Conservation (phyloP, 2,113 vertebrate species). For the Campylomormyrus numenius region DNA sequence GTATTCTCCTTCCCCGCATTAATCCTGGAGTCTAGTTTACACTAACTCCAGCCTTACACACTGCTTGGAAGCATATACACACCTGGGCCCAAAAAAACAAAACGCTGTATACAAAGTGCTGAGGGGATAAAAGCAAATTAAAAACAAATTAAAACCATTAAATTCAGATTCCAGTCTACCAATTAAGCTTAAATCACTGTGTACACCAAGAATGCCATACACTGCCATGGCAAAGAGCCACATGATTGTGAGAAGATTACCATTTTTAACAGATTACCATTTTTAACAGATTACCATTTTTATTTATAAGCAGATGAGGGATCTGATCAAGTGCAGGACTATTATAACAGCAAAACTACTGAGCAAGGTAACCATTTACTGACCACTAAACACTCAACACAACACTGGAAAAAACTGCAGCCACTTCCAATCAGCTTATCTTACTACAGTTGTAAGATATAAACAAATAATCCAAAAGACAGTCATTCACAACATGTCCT, state of each 20-base stretch:
- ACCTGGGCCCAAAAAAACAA: neutral
- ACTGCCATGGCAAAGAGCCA: neutral
- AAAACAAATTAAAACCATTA: slow-evolving; percentile 7
- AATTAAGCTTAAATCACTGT: slow-evolving; percentile 16
- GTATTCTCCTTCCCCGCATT: neutral
- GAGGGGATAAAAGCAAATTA: slow-evolving; percentile 21
- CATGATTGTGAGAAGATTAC: neutral
- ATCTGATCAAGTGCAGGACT: neutral
- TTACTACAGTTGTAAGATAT: neutral
- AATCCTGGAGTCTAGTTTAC: neutral
- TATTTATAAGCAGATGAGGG: neutral
- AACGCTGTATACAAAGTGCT: slow-evolving; percentile 41
- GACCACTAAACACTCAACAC: slow-evolving; percentile 14
- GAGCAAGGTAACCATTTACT: slow-evolving; percentile 24
- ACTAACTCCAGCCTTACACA: neutral
- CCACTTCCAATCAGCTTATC: neutral
- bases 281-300: neutral
- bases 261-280: neutral
- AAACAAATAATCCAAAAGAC: neutral
- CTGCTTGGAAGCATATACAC: neutral
- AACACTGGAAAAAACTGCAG: slow-evolving; percentile 6
- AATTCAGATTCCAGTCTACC: slow-evolving; percentile 12
- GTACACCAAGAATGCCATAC: slow-evolving; percentile 17
- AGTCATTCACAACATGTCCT: slow-evolving; percentile 16
- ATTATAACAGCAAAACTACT: slow-evolving; percentile 24